phyloP scores from a whole-genome alignment of 2,888 invertebrate genomes.

The Chrysotoxum bicinctum region DNA sequence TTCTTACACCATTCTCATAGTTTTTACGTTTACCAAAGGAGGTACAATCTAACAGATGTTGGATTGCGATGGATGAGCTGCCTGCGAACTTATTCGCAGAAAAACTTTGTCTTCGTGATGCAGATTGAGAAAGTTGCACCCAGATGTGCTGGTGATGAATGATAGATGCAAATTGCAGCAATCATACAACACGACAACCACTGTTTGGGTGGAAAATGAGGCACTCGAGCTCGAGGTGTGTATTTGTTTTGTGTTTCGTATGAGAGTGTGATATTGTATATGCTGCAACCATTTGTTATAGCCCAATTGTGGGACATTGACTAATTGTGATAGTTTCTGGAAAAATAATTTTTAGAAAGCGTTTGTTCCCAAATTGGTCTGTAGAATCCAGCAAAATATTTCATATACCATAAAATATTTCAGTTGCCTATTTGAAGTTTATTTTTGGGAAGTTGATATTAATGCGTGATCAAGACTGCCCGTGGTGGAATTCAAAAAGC shows the following conservation, averaged over 20 bases:
- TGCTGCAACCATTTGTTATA: conserved; percentile 56
- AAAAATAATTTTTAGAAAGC: background rate
- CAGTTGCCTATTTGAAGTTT: no score
- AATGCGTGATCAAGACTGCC: no score
- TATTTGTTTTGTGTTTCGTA: conserved; percentile 25
- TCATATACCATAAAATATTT: no score
- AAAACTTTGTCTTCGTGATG: conserved; percentile 51
- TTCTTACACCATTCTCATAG: background rate
- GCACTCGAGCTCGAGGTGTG: no score
- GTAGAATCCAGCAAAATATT: background rate
- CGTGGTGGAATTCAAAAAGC: no score
- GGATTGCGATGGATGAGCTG: conserved; percentile 10
- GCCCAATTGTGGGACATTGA: conserved; percentile 47
- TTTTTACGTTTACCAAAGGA: conserved; percentile 17
- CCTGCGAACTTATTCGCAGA: conserved; percentile 52
- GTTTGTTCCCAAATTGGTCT: background rate
- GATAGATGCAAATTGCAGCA: conserved; percentile 68
- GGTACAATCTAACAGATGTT: conserved; percentile 36
- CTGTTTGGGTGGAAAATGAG: conserved; percentile 33
- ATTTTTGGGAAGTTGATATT: no score
- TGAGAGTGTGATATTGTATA: background rate
- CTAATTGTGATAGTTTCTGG: conserved; percentile 32
- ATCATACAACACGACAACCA: conserved; percentile 45
- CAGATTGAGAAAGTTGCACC: conserved; percentile 65
- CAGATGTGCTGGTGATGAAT: conserved; percentile 65